These are phyloP conservation scores for Hyles vespertilio DNA, from an alignment of 1,140 invertebrate genomes.

Conservation along the genomic window DNA sequence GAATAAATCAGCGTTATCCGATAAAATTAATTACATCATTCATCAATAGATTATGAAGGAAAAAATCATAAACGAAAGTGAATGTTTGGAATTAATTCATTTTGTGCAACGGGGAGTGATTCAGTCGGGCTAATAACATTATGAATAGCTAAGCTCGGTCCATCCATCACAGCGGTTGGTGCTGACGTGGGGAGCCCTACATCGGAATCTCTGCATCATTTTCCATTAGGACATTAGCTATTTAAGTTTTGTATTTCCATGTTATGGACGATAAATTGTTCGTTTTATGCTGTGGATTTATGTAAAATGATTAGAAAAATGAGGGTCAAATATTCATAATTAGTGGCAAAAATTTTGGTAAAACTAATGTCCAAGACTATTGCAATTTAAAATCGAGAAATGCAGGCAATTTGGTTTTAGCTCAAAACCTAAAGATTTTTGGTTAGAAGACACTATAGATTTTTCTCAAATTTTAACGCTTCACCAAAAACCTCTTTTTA, in stretches of 20 bases:
- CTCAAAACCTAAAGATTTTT: too few species aligned
- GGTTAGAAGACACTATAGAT: too few species aligned
- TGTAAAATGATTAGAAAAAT: too few species aligned
- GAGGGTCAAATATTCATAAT: too few species aligned
- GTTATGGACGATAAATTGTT: neutral
- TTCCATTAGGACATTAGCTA: conserved; percentile 1
- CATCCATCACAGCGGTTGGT: conserved; percentile 10
- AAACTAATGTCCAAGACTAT: too few species aligned
- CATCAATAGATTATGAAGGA: neutral
- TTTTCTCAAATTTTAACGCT: too few species aligned
- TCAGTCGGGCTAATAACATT: conserved; percentile 10
- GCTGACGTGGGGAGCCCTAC: conserved; percentile 4
- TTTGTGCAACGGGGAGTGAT: conserved; percentile 1
- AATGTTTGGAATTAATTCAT: conserved; percentile 10
- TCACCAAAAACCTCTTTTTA: too few species aligned
- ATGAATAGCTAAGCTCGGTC: conserved; percentile 3
- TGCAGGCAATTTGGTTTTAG: too few species aligned
- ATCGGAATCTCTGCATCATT: conserved; percentile 13
- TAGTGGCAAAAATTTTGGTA: too few species aligned
- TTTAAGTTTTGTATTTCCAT: neutral
- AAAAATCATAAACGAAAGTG: conserved; percentile 2
- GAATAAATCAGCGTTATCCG: too few species aligned
- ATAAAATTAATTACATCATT: neutral
- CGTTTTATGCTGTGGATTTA: too few species aligned
- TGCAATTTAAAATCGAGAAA: too few species aligned